Conservation (phyloP, 1,140 invertebrate genomes). For the Glossosoma conforme region DNA sequence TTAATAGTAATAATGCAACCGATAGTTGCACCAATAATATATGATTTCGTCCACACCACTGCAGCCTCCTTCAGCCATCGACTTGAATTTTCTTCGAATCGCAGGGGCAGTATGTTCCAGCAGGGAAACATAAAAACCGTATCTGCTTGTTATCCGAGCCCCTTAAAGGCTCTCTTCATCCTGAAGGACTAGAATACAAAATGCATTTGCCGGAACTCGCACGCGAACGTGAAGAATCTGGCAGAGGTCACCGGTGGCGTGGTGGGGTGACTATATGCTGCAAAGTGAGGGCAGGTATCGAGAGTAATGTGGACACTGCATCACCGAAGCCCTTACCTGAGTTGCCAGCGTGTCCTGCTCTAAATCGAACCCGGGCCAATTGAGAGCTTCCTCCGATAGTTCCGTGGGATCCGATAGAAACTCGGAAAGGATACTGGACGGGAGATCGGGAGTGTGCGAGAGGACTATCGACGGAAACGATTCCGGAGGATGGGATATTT, state of each 20-base stretch:
- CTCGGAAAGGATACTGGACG: conserved; percentile 18
- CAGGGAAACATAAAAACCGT: no score
- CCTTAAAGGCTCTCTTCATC: no score
- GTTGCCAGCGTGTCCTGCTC: conserved; percentile 11
- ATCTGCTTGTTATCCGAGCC: no score
- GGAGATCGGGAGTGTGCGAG: conserved; percentile 6
- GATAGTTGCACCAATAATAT: background rate
- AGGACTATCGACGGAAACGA: background rate
- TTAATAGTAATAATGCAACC: background rate
- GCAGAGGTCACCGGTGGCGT: background rate
- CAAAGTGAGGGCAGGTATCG: conserved; percentile 1
- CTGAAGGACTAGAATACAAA: background rate
- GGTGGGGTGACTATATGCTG: background rate
- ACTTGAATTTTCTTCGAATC: no score
- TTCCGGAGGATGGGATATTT: background rate
- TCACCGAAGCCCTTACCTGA: conserved; percentile 22
- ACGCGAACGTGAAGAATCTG: background rate
- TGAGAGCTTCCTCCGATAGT: conserved; percentile 25
- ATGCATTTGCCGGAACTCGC: background rate
- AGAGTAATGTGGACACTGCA: background rate
- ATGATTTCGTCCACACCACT: background rate
- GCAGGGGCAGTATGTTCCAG: no score
- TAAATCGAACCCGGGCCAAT: conserved; percentile 25
- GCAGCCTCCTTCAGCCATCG: background rate
- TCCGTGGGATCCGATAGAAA: conserved; percentile 20